Evolutionary conservation across 2,113 vertebrate genomes (phyloP), one percentile per base, ranked within the genome.

Genomic region (Furnarius figulus): DNA sequence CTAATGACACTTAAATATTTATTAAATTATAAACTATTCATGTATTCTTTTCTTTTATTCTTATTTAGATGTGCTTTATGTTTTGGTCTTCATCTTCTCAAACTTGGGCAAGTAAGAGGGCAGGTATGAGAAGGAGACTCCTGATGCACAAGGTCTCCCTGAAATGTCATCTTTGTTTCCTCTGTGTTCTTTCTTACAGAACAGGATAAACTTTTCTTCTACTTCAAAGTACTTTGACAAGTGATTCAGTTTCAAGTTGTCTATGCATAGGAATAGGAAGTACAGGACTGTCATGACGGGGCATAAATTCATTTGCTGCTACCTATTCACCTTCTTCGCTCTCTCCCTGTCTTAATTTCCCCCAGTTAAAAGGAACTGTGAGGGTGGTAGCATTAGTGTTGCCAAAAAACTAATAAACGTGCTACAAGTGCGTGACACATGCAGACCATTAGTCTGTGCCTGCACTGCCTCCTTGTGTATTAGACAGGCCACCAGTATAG

Each of bases 391-490:
- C 42, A 58, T 12, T 27, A 85, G 49, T 22, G 42, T 73, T 82
- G 63, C 81, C 78, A 94, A 84, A 76, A 80, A 80, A 55, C 84
- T 89, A 96, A 91, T 58, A 91, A 95, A 92, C 46, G 46, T 8
- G 19, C 47, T 68, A 35, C 67, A 79, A 91, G 75, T 31, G 67
- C 53, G 85, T 79, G 78, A 82, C 89, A 76, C 74, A 83, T 80
- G 50, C 58, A 93, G 67, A 33, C 46, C 85, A 93, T 91, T 96
- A 95, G 82, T 79, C 93, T 91, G 91, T 93, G 94, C 87, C 87
- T 97, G 95, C 85, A 85, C 78, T 97, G 91, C 93, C 95, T 96
- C 94, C 94, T 89, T 95, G 96, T 96, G 91, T 89, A 94, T 93
- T 66, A 76, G 56, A 47, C 12, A 79, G 71, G 93, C 62, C 87